Evolutionary conservation across 2,113 vertebrate genomes (phyloP).

Genomic region (Sterrhoptilus dennistouni): DNA sequence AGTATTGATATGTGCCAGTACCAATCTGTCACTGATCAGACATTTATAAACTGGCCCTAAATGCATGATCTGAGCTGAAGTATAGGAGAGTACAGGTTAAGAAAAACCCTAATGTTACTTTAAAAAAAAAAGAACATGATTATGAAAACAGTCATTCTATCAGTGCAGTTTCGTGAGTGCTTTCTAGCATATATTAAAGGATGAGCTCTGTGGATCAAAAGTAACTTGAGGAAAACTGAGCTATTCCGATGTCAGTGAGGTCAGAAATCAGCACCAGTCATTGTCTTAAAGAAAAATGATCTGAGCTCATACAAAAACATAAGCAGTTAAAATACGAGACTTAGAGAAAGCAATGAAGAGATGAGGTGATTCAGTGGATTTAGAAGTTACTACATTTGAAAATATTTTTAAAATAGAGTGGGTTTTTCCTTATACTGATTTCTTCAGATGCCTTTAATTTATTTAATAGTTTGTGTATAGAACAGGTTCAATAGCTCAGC

Average conservation of each 20-base stretch:
- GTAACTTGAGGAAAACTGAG: background rate
- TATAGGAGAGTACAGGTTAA: background rate
- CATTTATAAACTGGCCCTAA: background rate
- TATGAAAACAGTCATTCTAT: background rate
- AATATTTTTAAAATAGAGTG: background rate
- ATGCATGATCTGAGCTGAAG: background rate
- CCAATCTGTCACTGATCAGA: background rate
- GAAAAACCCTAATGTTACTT: background rate
- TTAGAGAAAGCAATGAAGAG: background rate
- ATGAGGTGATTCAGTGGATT: background rate
- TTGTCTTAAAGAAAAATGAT: background rate
- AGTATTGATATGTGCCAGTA: background rate
- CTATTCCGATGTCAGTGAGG: background rate
- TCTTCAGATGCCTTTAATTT: background rate
- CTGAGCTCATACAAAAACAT: background rate
- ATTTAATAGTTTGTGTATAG: background rate
- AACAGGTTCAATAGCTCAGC: background rate
- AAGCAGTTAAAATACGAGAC: background rate
- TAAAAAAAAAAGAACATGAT: background rate
- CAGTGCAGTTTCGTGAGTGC: background rate
- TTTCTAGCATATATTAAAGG: background rate
- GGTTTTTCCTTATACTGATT: background rate
- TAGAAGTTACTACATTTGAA: background rate
- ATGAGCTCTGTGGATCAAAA: background rate
- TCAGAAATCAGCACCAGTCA: background rate